phyloP scores from a whole-genome alignment of 2,888 invertebrate genomes.

The Lasioglossum pauxillum region DNA sequence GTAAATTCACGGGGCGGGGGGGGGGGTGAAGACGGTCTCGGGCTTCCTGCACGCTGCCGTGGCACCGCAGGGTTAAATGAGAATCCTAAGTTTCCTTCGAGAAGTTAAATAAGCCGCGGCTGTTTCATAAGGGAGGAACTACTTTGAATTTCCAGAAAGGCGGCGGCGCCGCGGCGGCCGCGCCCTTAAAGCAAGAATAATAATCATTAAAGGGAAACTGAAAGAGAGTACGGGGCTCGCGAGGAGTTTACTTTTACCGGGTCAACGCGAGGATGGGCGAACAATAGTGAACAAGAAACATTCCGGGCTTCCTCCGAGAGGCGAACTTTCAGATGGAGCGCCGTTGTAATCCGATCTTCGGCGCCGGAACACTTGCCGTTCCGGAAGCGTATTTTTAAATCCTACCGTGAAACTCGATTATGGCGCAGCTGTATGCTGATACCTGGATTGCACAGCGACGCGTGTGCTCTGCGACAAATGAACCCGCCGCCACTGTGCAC shows the following conservation, averaged over 20 bases:
- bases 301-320: slow-evolving; percentile 9
- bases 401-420: slow-evolving; percentile 29
- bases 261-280: background rate
- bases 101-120: slow-evolving; percentile 4
- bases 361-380: background rate
- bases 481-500: background rate
- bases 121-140: background rate
- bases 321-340: slow-evolving; percentile 9
- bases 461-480: background rate
- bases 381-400: slow-evolving; percentile 37
- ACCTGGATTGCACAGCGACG: background rate
- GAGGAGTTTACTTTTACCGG: slow-evolving; percentile 13
- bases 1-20: background rate
- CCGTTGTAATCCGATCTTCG: slow-evolving; percentile 34
- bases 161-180: background rate
- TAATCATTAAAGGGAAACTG: slow-evolving; percentile 27
- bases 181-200: slow-evolving; percentile 24
- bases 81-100: slow-evolving; percentile 10
- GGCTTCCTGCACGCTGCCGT: background rate
- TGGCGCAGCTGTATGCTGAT: slow-evolving; percentile 3
- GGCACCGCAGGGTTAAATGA: slow-evolving; percentile 3
- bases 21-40: background rate
- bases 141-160: slow-evolving; percentile 17
- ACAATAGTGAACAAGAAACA: slow-evolving; percentile 21
- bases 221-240: background rate